Evolutionary conservation across 2,888 invertebrate species (phyloP).

Genomic region (Polietes domitor): DNA sequence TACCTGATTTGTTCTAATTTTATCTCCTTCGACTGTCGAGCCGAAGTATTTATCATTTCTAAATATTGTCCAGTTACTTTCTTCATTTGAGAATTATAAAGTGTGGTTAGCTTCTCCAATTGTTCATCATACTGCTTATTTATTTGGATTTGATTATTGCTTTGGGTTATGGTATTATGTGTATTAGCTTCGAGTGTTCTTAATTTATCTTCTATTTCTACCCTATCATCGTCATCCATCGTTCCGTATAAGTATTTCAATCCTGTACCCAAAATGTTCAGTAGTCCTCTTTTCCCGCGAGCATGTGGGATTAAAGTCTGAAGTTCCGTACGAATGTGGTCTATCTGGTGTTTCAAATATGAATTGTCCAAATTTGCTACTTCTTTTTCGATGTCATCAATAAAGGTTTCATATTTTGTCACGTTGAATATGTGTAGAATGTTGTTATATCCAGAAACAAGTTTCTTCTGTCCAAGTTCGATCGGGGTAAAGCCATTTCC

Average conservation of each 20-base stretch:
- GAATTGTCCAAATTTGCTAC: background rate
- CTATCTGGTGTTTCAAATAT: background rate
- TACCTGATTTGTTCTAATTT: no score
- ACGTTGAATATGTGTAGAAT: constrained; percentile 18
- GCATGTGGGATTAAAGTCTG: background rate
- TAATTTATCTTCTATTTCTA: background rate
- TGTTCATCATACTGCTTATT: background rate
- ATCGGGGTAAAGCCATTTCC: constrained; percentile 4
- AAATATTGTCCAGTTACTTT: background rate
- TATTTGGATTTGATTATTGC: constrained; percentile 12
- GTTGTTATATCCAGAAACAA: background rate
- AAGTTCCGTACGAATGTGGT: background rate
- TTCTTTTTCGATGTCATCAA: background rate
- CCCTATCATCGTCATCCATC: background rate
- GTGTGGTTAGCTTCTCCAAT: background rate
- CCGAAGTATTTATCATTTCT: no score
- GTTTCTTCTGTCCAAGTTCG: background rate
- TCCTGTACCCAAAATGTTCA: constrained; percentile 14
- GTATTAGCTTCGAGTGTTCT: background rate
- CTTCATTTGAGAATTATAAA: background rate
- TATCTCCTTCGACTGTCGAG: background rate
- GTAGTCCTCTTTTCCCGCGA: background rate
- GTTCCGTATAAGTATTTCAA: constrained; percentile 10
- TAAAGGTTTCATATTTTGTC: background rate
- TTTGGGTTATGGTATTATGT: background rate